Conservation (phyloP, 2,797 vertebrate genomes). For the Stomatorhinus walkeri region DNA sequence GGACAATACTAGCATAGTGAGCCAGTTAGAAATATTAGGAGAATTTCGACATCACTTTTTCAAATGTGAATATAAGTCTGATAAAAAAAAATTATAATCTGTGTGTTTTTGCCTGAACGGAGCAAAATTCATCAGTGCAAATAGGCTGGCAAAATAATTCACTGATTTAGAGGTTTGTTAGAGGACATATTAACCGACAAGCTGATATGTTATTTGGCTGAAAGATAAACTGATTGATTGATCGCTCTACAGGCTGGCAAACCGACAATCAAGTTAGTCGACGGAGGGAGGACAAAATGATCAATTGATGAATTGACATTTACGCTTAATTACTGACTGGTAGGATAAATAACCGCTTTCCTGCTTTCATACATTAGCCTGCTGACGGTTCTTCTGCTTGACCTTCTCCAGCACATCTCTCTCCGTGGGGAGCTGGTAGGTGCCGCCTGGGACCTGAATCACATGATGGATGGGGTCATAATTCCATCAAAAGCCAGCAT, state of each 20-base stretch:
- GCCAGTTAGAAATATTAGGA: neutral
- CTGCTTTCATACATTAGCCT: constrained; percentile 61
- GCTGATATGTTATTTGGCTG: neutral
- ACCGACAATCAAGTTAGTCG: neutral
- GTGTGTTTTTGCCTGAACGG: neutral
- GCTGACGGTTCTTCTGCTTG: constrained; percentile 63
- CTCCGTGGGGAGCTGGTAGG: constrained; percentile 68
- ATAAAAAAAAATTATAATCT: neutral
- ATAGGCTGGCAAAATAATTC: neutral
- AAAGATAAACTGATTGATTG: neutral
- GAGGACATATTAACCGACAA: neutral
- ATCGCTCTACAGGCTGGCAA: neutral
- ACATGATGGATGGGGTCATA: neutral
- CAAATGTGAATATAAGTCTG: neutral
- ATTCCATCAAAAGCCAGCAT: neutral
- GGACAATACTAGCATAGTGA: neutral
- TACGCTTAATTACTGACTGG: neutral
- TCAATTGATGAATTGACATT: neutral
- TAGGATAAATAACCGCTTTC: constrained; percentile 3
- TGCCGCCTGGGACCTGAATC: constrained; percentile 70
- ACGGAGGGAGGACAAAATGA: neutral
- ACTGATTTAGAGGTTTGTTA: neutral
- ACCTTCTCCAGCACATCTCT: constrained; percentile 55
- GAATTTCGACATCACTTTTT: neutral
- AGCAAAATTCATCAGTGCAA: neutral